Percentiles rank a stretch among this genome's conserved stretches.
phyloP scores from a whole-genome alignment of 2,888 invertebrate genomes.

The Itoplectis maculator region DNA sequence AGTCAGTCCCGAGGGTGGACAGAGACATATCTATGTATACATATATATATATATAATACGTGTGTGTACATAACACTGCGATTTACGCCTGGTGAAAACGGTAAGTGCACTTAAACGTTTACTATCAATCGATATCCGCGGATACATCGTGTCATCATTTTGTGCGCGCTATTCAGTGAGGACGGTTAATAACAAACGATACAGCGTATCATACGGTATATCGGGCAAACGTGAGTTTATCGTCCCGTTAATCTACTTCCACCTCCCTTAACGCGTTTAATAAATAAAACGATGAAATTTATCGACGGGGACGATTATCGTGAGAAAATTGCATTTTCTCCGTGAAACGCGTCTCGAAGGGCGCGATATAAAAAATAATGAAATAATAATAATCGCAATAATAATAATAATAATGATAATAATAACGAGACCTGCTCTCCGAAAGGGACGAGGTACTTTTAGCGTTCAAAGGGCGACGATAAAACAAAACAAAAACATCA shows the following conservation, averaged over 20 bases:
- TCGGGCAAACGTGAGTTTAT: constrained; percentile 31
- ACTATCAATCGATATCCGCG: constrained; percentile 33
- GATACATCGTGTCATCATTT: constrained; percentile 22
- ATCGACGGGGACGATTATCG: not conserved
- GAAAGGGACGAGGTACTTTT: constrained; percentile 18
- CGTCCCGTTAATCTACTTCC: constrained; percentile 30
- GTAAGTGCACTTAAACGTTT: constrained; percentile 48
- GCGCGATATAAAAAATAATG: constrained; percentile 1
- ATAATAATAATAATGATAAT: constrained; percentile 4
- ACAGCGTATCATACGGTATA: constrained; percentile 29
- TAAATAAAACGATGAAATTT: constrained; percentile 52
- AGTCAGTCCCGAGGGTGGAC: constrained; percentile 18
- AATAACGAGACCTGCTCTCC: constrained; percentile 22
- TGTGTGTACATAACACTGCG: not conserved
- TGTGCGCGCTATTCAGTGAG: constrained; percentile 47
- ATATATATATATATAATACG: not conserved
- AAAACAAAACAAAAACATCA: constrained; percentile 23
- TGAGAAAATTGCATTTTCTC: constrained; percentile 49
- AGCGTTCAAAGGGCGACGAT: not conserved
- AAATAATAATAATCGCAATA: constrained; percentile 16
- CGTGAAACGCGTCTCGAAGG: constrained; percentile 6
- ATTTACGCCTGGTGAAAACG: constrained; percentile 36
- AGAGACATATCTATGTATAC: not conserved
- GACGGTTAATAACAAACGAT: constrained; percentile 53
- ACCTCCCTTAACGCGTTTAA: constrained; percentile 24